A percentile compares a stretch with the other conserved stretches of the same genome.
Evolutionary conservation across 1,140 invertebrate genomes (phyloP).

Genomic region (Camponotus floridanus): DNA sequence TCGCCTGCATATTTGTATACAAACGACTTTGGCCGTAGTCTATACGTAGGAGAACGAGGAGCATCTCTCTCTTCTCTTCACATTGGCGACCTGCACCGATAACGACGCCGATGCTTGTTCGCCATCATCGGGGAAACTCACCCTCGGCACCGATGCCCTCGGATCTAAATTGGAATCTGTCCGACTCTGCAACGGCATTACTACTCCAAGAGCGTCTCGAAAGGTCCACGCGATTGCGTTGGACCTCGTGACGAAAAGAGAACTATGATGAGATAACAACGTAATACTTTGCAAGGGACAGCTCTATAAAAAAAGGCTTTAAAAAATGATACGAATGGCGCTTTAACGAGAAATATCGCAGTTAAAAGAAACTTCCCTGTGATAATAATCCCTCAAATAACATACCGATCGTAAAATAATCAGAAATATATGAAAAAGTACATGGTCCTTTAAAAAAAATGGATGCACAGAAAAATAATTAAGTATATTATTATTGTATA

Average conservation of each 20-base stretch:
- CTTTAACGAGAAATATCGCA: background rate
- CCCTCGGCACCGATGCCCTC: slow-evolving; percentile 57
- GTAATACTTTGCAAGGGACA: slow-evolving; percentile 6
- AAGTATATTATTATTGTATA: background rate
- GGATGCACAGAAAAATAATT: background rate
- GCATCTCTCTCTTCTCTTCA: background rate
- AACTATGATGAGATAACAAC: background rate
- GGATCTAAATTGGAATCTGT: slow-evolving; percentile 80
- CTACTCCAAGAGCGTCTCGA: slow-evolving; percentile 31
- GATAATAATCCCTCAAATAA: background rate
- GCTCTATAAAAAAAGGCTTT: slow-evolving; percentile 18
- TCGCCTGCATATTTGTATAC: slow-evolving; percentile 70
- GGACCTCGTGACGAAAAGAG: slow-evolving; percentile 27
- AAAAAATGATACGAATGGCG: background rate
- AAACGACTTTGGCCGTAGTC: slow-evolving; percentile 50
- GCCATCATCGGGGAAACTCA: slow-evolving; percentile 40
- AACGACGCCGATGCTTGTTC: slow-evolving; percentile 51
- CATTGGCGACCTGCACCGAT: slow-evolving; percentile 23
- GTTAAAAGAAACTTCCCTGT: background rate
- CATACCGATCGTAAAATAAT: background rate
- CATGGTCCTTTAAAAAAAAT: background rate
- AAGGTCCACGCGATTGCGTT: slow-evolving; percentile 41
- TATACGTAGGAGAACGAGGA: slow-evolving; percentile 9
- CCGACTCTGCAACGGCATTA: background rate
- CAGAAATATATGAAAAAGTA: background rate